Percentiles rank a stretch among this genome's conserved stretches.
These are phyloP conservation scores for Paramormyrops kingsleyae DNA, from an alignment of 2,113 vertebrate species.

Conservation along the genomic window DNA sequence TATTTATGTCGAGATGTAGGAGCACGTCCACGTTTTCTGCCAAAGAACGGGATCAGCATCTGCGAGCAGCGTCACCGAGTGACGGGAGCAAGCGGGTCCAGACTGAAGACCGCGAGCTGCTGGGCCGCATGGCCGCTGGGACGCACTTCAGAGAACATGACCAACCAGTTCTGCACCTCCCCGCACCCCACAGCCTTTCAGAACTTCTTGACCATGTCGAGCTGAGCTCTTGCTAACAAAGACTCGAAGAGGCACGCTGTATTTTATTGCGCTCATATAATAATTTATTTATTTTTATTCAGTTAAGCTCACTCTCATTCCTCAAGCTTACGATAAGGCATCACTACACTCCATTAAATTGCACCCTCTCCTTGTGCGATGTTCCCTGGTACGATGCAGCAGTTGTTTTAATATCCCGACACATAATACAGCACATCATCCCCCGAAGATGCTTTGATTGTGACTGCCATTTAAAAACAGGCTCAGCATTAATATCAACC, in stretches of 20 bases:
- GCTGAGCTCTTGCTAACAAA: background rate
- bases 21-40: background rate
- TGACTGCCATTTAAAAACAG: background rate
- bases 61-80: background rate
- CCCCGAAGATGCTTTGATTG: background rate
- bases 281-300: background rate
- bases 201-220: background rate
- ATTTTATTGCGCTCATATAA: background rate
- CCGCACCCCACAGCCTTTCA: background rate
- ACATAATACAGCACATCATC: background rate
- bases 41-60: background rate
- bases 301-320: background rate
- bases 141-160: background rate
- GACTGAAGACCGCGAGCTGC: background rate
- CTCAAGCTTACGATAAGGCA: background rate
- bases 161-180: background rate
- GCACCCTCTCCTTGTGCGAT: background rate
- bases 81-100: background rate
- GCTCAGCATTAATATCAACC: background rate
- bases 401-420: background rate
- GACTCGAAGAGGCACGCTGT: background rate
- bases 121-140: background rate
- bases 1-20: background rate
- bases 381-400: background rate
- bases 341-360: background rate